phyloP scores from a whole-genome alignment of 37 sponge, comb jelly and placozoan species.

The Halichondria panicea region DNA sequence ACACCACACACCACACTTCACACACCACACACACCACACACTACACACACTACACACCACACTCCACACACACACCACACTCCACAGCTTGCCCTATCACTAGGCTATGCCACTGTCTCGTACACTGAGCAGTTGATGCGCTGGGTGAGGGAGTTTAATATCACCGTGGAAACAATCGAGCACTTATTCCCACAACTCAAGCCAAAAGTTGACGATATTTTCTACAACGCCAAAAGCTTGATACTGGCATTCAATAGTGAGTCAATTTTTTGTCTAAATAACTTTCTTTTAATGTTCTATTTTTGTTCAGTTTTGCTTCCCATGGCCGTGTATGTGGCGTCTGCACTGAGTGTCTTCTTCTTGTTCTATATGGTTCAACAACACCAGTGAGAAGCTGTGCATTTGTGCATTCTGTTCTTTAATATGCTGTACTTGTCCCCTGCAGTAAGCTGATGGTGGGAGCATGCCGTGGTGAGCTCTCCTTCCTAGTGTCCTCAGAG shows the following conservation, averaged over 20 bases:
- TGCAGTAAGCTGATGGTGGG: conserved; percentile 36
- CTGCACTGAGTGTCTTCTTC: background rate
- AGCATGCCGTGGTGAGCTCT: conserved; percentile 29
- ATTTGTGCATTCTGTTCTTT: no score
- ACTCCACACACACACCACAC: background rate
- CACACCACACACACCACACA: no score
- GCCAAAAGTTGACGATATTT: conserved; percentile 17
- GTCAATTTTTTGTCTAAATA: no score
- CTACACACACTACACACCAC: background rate
- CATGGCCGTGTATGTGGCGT: conserved; percentile 7
- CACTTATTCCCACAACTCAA: conserved; percentile 6
- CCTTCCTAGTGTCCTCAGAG: conserved; percentile 37
- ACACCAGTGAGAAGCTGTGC: no score
- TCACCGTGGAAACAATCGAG: conserved; percentile 31
- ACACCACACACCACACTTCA: no score
- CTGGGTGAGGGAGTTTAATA: conserved; percentile 29
- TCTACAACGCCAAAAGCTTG: conserved; percentile 27
- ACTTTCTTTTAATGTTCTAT: no score
- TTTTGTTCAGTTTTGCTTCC: no score
- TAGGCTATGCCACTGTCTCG: background rate
- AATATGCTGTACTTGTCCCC: no score
- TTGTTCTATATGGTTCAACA: no score
- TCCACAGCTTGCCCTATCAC: background rate
- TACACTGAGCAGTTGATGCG: background rate
- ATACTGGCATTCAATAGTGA: conserved; percentile 17